These are phyloP conservation scores for Porites divaricata DNA, from an alignment of 92 coral and sea anemone species.

Conservation along the genomic window DNA sequence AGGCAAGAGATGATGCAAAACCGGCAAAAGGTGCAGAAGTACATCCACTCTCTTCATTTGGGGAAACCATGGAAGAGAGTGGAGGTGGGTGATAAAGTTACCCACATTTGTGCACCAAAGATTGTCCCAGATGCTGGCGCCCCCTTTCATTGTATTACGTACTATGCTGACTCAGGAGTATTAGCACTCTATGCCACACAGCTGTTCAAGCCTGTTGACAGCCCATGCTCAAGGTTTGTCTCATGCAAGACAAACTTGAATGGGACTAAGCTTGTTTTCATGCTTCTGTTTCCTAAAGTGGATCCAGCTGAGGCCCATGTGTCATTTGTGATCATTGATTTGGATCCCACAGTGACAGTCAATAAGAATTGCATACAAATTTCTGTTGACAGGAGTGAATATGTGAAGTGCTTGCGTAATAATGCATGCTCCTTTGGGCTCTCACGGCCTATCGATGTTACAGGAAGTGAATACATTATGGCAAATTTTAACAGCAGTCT, in stretches of 20 bases:
- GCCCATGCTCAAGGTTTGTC: conserved; percentile 63
- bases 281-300: conserved; percentile 68
- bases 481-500: conserved; percentile 65
- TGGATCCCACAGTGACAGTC: conserved; percentile 58
- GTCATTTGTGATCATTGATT: conserved; percentile 59
- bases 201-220: conserved; percentile 61
- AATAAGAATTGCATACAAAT: conserved; percentile 55
- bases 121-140: conserved; percentile 83
- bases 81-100: conserved; percentile 44
- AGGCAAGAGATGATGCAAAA: conserved; percentile 77
- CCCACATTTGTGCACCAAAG: conserved; percentile 68
- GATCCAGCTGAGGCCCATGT: conserved; percentile 68
- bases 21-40: conserved; percentile 64
- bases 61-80: conserved; percentile 83
- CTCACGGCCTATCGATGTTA: conserved; percentile 66
- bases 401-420: conserved; percentile 41
- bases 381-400: conserved; percentile 37
- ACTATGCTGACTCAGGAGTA: conserved; percentile 46
- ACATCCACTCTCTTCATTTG: conserved; percentile 70
- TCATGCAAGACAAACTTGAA: conserved; percentile 62
- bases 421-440: conserved; percentile 66
- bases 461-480: conserved; percentile 75
- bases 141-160: conserved; percentile 67
- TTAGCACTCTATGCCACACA: conserved; percentile 73
- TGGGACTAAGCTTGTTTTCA: conserved; percentile 72